These are phyloP conservation scores for Platycheirus rosarum DNA, from an alignment of 2,888 invertebrate species.

Conservation along the genomic window DNA sequence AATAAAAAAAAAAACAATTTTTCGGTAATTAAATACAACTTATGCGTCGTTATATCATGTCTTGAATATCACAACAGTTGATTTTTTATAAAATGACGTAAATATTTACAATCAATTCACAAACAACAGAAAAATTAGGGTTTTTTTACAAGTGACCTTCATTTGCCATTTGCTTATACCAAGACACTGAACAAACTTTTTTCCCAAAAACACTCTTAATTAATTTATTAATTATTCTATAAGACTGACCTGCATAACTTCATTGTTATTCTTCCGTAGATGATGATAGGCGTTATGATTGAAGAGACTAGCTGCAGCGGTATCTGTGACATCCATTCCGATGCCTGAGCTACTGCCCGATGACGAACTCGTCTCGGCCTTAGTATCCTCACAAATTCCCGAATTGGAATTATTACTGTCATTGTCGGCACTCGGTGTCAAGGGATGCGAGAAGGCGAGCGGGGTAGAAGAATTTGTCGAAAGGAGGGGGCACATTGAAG, in stretches of 20 bases:
- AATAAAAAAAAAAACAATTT: no score
- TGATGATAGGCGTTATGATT: slow-evolving; percentile 81
- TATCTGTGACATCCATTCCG: slow-evolving; percentile 79
- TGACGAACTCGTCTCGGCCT: slow-evolving; percentile 80
- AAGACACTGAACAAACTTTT: background rate
- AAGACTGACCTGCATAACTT: slow-evolving; percentile 77
- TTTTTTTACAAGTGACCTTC: slow-evolving; percentile 64
- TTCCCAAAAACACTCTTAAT: background rate
- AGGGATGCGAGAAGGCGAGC: slow-evolving; percentile 85
- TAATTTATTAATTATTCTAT: no score
- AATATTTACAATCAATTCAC: background rate
- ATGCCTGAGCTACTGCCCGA: slow-evolving; percentile 81
- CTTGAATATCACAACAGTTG: background rate
- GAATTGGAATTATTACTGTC: slow-evolving; percentile 81
- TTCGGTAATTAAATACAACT: no score
- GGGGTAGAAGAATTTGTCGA: slow-evolving; percentile 86
- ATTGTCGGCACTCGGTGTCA: slow-evolving; percentile 84
- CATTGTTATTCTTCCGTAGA: slow-evolving; percentile 78
- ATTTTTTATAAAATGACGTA: slow-evolving; percentile 12
- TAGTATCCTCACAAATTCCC: slow-evolving; percentile 78
- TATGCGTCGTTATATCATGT: slow-evolving; percentile 21
- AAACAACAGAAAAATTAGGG: background rate
- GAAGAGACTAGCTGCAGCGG: slow-evolving; percentile 78
- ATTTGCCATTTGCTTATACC: slow-evolving; percentile 45
- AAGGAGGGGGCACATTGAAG: slow-evolving; percentile 87